Percentiles rank a stretch among this genome's conserved stretches.
Conservation (phyloP, 2,888 invertebrate species). For the Pollenia amentaria region DNA sequence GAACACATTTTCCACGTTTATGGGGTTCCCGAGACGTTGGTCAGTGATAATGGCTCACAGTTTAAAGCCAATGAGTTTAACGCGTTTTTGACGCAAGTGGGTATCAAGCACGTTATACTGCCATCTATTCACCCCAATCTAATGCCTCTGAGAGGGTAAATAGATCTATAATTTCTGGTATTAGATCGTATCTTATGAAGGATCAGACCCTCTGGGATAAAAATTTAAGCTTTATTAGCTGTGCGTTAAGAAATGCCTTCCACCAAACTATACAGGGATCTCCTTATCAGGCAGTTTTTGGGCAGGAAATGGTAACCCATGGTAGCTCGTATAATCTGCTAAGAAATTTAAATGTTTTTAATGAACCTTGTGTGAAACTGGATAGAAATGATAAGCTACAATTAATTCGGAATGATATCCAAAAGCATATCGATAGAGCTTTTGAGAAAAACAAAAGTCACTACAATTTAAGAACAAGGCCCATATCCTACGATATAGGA, state of each 20-base stretch:
- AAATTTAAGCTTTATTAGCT: conserved; percentile 32
- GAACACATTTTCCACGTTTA: conserved; percentile 75
- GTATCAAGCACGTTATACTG: conserved; percentile 72
- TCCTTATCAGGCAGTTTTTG: too few relatives aligned
- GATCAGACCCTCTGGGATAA: conserved; percentile 65
- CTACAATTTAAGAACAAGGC: neutral
- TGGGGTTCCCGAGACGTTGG: conserved; percentile 75
- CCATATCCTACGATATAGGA: neutral
- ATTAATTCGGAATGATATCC: neutral
- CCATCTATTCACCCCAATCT: conserved; percentile 78
- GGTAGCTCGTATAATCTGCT: neutral
- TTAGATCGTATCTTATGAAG: conserved; percentile 66
- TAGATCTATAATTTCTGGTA: conserved; percentile 77
- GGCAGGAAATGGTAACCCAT: neutral
- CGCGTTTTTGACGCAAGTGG: conserved; percentile 58
- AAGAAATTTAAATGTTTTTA: neutral
- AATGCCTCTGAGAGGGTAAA: conserved; percentile 80
- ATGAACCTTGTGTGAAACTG: neutral
- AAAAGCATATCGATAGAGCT: neutral
- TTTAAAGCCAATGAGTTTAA: conserved; percentile 71
- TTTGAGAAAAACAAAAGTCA: neutral
- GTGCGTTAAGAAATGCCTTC: conserved; percentile 37
- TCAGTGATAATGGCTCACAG: conserved; percentile 77
- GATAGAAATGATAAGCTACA: neutral
- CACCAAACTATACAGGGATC: neutral